These are phyloP conservation scores for Oreortyx pictus DNA, from an alignment of 2,797 vertebrate genomes.

Conservation along the genomic window DNA sequence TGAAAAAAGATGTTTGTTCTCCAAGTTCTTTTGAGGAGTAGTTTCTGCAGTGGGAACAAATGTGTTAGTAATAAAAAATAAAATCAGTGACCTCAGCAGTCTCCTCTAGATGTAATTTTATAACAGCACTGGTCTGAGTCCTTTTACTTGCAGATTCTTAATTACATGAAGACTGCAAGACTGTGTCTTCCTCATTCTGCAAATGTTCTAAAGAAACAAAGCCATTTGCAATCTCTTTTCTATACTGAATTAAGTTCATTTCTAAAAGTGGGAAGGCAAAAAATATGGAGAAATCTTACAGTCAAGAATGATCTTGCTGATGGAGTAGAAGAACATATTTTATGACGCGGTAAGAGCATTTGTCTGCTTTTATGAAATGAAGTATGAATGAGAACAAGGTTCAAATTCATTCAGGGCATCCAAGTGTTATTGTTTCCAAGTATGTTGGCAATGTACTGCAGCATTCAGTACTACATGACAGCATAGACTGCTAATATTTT, in stretches of 20 bases:
- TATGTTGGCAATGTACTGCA: background rate
- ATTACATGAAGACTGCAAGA: background rate
- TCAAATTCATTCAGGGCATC: background rate
- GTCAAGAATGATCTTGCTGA: background rate
- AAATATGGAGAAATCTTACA: background rate
- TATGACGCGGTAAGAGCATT: background rate
- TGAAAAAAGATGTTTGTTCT: conserved; percentile 39
- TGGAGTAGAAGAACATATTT: background rate
- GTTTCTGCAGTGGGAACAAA: conserved; percentile 39
- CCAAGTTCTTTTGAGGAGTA: conserved; percentile 20
- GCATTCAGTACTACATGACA: background rate
- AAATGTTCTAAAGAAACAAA: background rate
- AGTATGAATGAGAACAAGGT: background rate
- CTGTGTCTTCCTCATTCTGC: background rate
- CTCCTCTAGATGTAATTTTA: conserved; percentile 4
- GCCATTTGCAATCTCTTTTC: background rate
- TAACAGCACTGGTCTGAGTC: background rate
- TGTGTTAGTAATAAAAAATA: conserved; percentile 32
- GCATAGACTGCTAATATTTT: background rate
- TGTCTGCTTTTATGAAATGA: background rate
- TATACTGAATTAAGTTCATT: background rate
- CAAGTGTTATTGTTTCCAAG: background rate
- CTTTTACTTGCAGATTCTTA: conserved; percentile 36
- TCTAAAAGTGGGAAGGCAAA: background rate
- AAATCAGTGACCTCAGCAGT: conserved; percentile 31